A percentile compares a stretch with the other conserved stretches of the same genome.
These are phyloP conservation scores for Rotaria magnacalcarata DNA, from an alignment of 2,888 invertebrate species.

Conservation along the genomic window DNA sequence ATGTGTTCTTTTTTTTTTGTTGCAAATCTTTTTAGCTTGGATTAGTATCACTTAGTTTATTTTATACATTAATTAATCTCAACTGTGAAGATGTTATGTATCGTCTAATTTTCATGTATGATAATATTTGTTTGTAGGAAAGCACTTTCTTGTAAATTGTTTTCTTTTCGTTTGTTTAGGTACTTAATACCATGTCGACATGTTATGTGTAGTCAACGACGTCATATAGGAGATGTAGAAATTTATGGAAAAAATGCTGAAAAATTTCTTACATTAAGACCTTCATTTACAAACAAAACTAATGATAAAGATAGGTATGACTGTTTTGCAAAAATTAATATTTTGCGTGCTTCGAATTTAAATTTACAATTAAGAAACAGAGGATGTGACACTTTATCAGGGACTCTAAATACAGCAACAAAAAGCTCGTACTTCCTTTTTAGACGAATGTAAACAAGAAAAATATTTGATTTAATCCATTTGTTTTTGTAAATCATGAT, in stretches of 20 bases:
- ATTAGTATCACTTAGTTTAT: constrained; percentile 40
- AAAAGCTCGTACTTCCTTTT: too few species aligned
- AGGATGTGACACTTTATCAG: too few species aligned
- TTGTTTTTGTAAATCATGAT: too few species aligned
- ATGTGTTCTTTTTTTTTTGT: background rate
- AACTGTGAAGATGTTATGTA: constrained; percentile 94
- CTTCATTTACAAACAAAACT: background rate
- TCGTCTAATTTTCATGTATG: constrained; percentile 71
- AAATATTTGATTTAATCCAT: too few species aligned
- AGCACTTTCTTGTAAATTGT: background rate
- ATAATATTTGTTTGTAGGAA: background rate
- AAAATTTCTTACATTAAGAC: constrained; percentile 68
- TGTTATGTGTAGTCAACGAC: constrained; percentile 74
- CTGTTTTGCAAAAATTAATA: background rate
- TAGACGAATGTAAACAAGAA: too few species aligned
- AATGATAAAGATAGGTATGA: background rate
- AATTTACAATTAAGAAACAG: too few species aligned
- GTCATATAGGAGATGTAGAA: constrained; percentile 69
- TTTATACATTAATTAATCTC: constrained; percentile 77
- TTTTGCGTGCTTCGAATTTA: too few species aligned
- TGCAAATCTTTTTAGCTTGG: constrained; percentile 17
- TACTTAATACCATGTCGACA: constrained; percentile 76
- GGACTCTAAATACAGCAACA: too few species aligned
- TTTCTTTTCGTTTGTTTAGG: constrained; percentile 60
- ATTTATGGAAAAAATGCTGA: constrained; percentile 72